phyloP scores from a whole-genome alignment of 30 jellyfish, hydroid and myxozoan species.

The Hydractinia symbiolongicarpus region DNA sequence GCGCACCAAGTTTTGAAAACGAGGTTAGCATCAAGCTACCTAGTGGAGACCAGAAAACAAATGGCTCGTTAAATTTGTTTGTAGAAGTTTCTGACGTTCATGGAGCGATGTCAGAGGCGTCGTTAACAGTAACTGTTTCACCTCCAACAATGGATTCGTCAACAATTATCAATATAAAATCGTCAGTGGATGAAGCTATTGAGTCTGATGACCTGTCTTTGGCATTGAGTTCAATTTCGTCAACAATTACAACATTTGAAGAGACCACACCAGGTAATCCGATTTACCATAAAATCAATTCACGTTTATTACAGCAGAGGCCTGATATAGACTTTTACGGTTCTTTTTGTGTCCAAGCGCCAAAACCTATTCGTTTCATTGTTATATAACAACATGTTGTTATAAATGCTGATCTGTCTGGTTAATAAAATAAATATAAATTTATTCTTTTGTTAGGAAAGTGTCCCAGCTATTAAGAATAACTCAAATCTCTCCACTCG shows the following conservation, averaged over 20 bases:
- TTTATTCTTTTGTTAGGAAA: too few relatives aligned
- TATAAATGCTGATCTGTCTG: too few relatives aligned
- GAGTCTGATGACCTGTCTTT: slow-evolving; percentile 47
- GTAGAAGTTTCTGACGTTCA: slow-evolving; percentile 59
- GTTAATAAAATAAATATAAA: too few relatives aligned
- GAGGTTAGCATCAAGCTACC: slow-evolving; percentile 32
- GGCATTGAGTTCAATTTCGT: slow-evolving; percentile 34
- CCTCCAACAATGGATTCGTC: slow-evolving; percentile 15
- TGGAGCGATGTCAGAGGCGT: slow-evolving; percentile 41
- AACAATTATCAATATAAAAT: slow-evolving; percentile 1
- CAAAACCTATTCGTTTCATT: neutral
- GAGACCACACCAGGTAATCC: neutral
- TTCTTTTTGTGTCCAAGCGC: neutral
- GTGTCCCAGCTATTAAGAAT: too few relatives aligned
- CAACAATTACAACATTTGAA: slow-evolving; percentile 30
- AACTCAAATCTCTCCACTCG: too few relatives aligned
- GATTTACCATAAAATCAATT: too few relatives aligned
- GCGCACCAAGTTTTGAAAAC: slow-evolving; percentile 43
- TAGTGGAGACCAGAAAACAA: slow-evolving; percentile 26
- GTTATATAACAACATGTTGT: too few relatives aligned
- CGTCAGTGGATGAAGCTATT: slow-evolving; percentile 42
- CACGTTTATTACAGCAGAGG: neutral
- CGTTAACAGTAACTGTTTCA: slow-evolving; percentile 18
- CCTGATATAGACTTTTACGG: neutral
- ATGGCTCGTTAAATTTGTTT: slow-evolving; percentile 30